phyloP scores from a whole-genome alignment of 2,113 vertebrate species.

The Alligator mississippiensis region DNA sequence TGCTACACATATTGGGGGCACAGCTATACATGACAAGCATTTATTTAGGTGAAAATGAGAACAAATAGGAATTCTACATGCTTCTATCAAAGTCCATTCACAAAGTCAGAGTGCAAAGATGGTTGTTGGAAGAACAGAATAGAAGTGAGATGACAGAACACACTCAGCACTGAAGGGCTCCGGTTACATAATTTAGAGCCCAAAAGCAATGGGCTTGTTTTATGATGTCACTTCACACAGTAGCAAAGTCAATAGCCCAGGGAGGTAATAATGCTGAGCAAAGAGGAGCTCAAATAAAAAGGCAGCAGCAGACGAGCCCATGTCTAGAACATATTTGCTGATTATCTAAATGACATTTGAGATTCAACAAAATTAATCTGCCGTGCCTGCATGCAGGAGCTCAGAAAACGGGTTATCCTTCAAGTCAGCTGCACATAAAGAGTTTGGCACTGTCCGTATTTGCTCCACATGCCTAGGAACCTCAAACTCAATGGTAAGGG shows the following conservation, averaged over 20 bases:
- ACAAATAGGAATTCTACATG: slow-evolving; percentile 19
- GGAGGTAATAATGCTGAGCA: neutral
- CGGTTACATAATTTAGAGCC: slow-evolving; percentile 3
- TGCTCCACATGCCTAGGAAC: neutral
- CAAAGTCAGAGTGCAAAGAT: slow-evolving; percentile 32
- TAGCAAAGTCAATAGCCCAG: neutral
- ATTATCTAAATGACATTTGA: neutral
- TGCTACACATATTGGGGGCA: neutral
- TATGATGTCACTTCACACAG: slow-evolving; percentile 4
- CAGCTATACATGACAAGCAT: neutral
- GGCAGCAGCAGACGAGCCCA: neutral
- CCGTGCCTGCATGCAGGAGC: neutral
- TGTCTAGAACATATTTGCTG: neutral
- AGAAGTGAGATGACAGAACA: slow-evolving; percentile 44
- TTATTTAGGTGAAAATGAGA: slow-evolving; percentile 30
- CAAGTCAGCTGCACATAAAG: neutral
- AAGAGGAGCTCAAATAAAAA: neutral
- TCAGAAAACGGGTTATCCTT: neutral
- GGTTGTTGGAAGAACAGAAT: slow-evolving; percentile 56
- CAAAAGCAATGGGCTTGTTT: neutral
- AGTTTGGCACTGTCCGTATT: neutral
- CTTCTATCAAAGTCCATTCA: slow-evolving; percentile 56
- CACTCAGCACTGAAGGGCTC: neutral
- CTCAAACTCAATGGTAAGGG: neutral
- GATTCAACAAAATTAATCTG: fast-evolving